Base-by-base conservation (phyloP, 2,797 vertebrate species). In the Gambelia wislizenii region DNA sequence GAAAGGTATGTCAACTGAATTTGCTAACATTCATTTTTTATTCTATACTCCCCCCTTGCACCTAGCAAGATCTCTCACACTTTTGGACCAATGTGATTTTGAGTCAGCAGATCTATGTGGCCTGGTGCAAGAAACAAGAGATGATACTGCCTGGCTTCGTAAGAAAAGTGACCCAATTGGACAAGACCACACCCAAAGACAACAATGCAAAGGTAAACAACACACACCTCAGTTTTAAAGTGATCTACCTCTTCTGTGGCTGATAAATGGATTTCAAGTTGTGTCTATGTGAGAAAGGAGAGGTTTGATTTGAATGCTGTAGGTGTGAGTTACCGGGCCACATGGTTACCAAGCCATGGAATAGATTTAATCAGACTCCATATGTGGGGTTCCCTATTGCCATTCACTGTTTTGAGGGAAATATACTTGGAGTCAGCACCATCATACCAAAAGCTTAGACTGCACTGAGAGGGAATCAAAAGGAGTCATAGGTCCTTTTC, bases 1-100 rank as follows among this genome's bases (percentile, higher is more conserved):
- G 33, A 86, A n/a, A 36, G 18, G 7, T 49, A 52, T 13, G 8
- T 72, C 64, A 67, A 33, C 64, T 67, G 64, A 67, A 67, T 33
- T 2, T 67, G 10, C 52, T 39, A 7, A 30, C 9, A 13, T 47
- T 49, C 6, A 22, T 12, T 61, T 20, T 47, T 30, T 67, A 27
- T 67, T 67, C 14, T 18, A 16, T 61, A 20, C 39, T 59, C 33
- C n/a, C 12, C 47, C 22, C 84, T 70, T 82, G 59, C 3, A 67
- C 30, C 42, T 87, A 99, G 98, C 98, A 9, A 95, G 94, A 0
- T 95, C 97, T 6, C 96, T 98, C 64, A 98, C 97, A 2, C 88
- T 98, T 84, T 92, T 98, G 95, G 98, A 98, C 91, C 97, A 98
- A 89, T 98, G 98, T 91, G 84, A 95, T 36, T 98, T 98, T 96